Base-by-base conservation (phyloP, 2,797 vertebrate species). In the Hyperoplus lanceolatus region DNA sequence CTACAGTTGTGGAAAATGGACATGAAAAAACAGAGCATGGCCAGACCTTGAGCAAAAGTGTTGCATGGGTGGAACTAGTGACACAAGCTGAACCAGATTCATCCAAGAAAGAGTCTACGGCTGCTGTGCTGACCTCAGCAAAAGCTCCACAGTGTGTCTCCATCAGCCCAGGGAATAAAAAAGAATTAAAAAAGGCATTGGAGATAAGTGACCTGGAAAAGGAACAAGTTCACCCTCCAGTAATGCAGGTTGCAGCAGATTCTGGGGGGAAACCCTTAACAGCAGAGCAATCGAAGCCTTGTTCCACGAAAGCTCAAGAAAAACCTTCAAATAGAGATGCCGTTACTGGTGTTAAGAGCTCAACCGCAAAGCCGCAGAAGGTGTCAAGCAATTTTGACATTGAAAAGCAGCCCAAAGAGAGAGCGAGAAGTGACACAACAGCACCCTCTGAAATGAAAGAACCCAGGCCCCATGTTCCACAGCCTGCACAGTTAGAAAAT, bases 381-480 rank as follows among this genome's bases (percentile, higher is more conserved):
- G 79, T 58, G 39, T 66, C 71, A 10, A 70, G 45, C 77, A 85
- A 64, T 82, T 73, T 74, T 0, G 68, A 75, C 42, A 49, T 41
- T 14, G 75, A 81, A 55, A 80, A 54, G 39, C 71, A 48, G 50
- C 54, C 61, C 66, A 49, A 84, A 77, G 76, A 79, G 43, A 55
- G 45, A 56, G 56, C 12, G 50, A 55, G 81, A 80, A 68, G 13
- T 51, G 72, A 77, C 41, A 73, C 67, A 70, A 73, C 67, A 70
- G 48, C 18, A 48, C 13, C 73, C 41, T 48, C 15, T 75, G 83
- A 89, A 81, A 81, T 67, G 57, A 86, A 79, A 76, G 85, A 74
- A 71, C 65, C 38, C 13, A 42, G 58, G 15, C 50, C 36, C 15
- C 16, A 49, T 6, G 71, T 48, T 78, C 41, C 45, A 6, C 16